Evolutionary conservation across 2,113 vertebrate genomes (phyloP), one percentile per base, ranked within the genome.

Genomic region (Peromyscus californicus): DNA sequence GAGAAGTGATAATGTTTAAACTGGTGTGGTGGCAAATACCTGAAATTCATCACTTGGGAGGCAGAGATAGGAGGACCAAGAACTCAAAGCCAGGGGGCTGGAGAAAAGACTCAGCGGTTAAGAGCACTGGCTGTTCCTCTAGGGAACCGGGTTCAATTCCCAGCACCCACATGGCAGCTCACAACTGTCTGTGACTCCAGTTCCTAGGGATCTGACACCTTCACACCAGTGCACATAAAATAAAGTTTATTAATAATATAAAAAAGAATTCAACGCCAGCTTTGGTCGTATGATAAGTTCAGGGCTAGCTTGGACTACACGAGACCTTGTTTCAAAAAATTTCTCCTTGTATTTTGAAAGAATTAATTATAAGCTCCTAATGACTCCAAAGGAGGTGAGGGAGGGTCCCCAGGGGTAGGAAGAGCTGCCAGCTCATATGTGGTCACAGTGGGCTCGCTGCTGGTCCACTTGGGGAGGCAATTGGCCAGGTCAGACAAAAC

Each of bases 401-500:
- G 67, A 51, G 21, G 67, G 6, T 22, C 39, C 24, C 26, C 11
- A 2, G 36, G 31, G 9, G 24, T n/a, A 3, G 3, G 61, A 15
- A 45, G 90, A 54, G 33, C 48, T 4, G 1, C n/a, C 7, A 29
- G 86, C 17, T 84, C 15, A 4, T 33, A 22, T 45, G 17, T 8
- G 26, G 65, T 70, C 39, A 42, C n/a, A 57, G 63, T 17, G 6
- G 13, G 22, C 19, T 24, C n/a, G n/a, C 2, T 1, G 15, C 11
- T 1, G 2, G 39, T 61, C 31, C 16, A 16, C 12, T 19, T 21
- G 42, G 29, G 75, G 21, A 59, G 19, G 42, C 22, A 36, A 10
- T 9, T 0, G 0, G n/a, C 1, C 2, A 22, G 17, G 4, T 0
- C 29, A 75, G 54, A 31, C 79, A 39, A 15, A 31, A 63, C 36